Base-by-base conservation (phyloP, 2,797 vertebrate genomes). In the Peromyscus nudipes region DNA sequence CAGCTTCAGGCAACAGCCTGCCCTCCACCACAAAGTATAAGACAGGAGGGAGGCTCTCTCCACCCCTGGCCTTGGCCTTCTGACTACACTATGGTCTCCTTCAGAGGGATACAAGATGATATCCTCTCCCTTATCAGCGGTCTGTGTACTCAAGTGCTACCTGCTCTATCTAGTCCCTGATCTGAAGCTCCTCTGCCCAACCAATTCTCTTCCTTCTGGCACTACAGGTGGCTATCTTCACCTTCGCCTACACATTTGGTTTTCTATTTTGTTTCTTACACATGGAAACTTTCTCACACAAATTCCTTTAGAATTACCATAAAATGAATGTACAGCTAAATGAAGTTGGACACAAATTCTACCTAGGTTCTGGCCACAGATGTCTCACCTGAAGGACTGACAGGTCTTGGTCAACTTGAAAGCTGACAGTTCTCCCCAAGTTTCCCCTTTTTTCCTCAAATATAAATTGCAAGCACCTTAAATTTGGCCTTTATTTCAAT, bases 401-500 rank as follows among this genome's bases (percentile, higher is more conserved):
- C 16, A 76, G n/a, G 43, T 9, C 29, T 10, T 57, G 34, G 8
- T 60, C 83, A 91, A 34, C 57, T 43, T 75, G 73, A 85, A 55
- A 46, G 88, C 29, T 52, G 19, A 77, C 37, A 62, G 29, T 49
- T 27, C 76, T 87, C 64, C 64, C 57, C 40, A 37, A 27, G 31
- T 67, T 79, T 73, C 86, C 55, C 67, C 82, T 52, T 75, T 77
- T 86, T 84, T 89, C 80, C 37, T 46, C 85, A 79, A 77, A 82
- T 21, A 37, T 46, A 89, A 62, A 37, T 14, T 86, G 43, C 29
- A n/a, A 37, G 12, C 34, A 57, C 60, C 34, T 40, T n/a, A 46
- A 69, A 62, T 4, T 57, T 64, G n/a, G 60, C n/a, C 31, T 79
- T 95, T 83, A 83, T 19, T 93, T 93, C 93, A 93, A 73, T 65